Conservation (phyloP, 2,888 invertebrate species). For the Dexiosoma caninum region DNA sequence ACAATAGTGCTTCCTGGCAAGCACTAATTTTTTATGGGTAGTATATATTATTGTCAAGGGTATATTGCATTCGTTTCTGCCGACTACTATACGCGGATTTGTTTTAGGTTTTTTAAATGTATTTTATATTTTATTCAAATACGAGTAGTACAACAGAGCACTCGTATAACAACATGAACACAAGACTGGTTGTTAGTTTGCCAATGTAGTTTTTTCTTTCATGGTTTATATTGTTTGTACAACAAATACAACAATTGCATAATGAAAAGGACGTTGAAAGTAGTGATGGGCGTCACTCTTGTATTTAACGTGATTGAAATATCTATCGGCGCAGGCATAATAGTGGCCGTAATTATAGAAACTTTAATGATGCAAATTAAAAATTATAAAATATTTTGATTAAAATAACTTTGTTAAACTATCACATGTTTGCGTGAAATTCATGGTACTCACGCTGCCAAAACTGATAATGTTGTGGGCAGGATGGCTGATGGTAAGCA, state of each 20-base stretch:
- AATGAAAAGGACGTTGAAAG: background rate
- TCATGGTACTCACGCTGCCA: too few species aligned
- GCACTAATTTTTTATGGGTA: too few species aligned
- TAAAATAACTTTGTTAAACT: too few species aligned
- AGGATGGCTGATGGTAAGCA: background rate
- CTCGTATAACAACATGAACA: background rate
- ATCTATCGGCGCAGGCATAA: too few species aligned
- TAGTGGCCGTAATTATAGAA: too few species aligned
- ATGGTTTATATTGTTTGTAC: constrained; percentile 1
- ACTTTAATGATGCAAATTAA: too few species aligned
- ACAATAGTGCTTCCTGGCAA: too few species aligned
- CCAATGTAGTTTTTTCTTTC: constrained; percentile 23
- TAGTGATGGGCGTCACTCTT: background rate
- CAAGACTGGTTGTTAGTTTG: constrained; percentile 18
- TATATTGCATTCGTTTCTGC: background rate
- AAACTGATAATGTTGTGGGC: background rate
- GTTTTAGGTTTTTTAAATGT: too few species aligned
- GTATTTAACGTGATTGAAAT: background rate
- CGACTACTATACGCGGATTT: background rate
- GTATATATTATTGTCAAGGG: background rate
- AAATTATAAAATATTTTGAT: too few species aligned
- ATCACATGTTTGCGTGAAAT: too few species aligned
- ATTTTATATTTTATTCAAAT: background rate
- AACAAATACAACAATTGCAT: background rate
- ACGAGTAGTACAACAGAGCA: too few species aligned